Percentiles rank a stretch among this genome's conserved stretches.
Conservation (phyloP, 2,113 vertebrate genomes). For the Pica pica region DNA sequence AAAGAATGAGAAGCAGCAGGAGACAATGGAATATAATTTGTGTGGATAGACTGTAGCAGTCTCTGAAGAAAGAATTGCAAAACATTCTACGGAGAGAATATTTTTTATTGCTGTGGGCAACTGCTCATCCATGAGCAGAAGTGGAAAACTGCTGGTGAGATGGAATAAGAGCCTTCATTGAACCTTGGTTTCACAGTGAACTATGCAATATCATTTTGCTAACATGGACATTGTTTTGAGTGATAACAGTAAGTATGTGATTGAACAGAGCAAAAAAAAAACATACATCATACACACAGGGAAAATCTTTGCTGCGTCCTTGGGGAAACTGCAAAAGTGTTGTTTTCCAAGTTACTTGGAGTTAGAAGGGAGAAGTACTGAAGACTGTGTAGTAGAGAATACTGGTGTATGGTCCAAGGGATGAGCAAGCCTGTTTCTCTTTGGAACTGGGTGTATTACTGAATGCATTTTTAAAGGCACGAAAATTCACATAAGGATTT, state of each 20-base stretch:
- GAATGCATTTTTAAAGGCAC: not conserved
- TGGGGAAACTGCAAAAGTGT: not conserved
- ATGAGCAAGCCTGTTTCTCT: not conserved
- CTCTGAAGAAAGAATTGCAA: not conserved
- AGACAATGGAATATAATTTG: not conserved
- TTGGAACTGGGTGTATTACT: not conserved
- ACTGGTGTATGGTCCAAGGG: not conserved
- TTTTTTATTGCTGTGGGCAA: not conserved
- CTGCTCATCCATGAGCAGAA: not conserved
- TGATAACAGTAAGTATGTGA: not conserved
- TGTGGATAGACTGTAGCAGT: not conserved
- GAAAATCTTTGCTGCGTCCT: not conserved
- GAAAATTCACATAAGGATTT: not conserved
- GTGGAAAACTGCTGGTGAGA: not conserved
- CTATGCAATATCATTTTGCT: not conserved
- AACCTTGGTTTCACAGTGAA: not conserved
- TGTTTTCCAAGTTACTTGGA: not conserved
- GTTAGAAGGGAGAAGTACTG: not conserved
- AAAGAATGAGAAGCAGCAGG: conserved; percentile 26
- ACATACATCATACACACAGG: not conserved
- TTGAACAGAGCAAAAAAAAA: not conserved
- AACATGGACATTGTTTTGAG: not conserved
- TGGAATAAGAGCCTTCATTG: not conserved
- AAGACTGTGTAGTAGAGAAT: not conserved
- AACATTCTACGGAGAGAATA: not conserved